A percentile compares a stretch with the other conserved stretches of the same genome.
Evolutionary conservation across 1,140 invertebrate species (phyloP).

Genomic region (Holcopasites calliopsidis): DNA sequence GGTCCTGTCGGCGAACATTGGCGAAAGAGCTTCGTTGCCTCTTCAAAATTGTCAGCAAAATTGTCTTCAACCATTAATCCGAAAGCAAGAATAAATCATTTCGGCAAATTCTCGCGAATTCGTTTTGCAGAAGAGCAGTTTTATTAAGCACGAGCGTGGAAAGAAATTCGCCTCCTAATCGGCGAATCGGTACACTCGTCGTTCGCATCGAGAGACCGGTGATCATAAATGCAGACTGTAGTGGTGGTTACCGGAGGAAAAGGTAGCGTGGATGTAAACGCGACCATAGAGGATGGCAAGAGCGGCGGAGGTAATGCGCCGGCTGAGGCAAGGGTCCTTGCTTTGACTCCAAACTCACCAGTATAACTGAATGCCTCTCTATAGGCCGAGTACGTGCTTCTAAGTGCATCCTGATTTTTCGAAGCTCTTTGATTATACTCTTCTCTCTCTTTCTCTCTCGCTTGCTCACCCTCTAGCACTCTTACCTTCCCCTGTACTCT

Average conservation of each 20-base stretch:
- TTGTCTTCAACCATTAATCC: not conserved
- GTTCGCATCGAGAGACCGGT: too few species aligned
- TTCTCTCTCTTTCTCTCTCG: constrained; percentile 45
- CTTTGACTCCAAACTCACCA: constrained; percentile 71
- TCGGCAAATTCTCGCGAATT: too few species aligned
- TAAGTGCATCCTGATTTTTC: constrained; percentile 74
- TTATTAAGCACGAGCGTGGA: too few species aligned
- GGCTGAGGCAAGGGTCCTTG: constrained; percentile 69
- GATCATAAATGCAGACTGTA: constrained; percentile 7
- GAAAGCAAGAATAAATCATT: not conserved
- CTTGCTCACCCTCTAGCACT: not conserved
- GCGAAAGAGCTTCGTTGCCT: not conserved
- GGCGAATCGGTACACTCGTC: not conserved
- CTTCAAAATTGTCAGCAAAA: not conserved
- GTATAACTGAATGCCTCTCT: constrained; percentile 73
- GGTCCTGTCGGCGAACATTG: not conserved
- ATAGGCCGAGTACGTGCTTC: constrained; percentile 68
- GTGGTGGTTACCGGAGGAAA: constrained; percentile 19
- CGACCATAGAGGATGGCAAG: constrained; percentile 33
- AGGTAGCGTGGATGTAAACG: constrained; percentile 31
- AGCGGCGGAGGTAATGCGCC: constrained; percentile 48
- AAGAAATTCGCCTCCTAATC: not conserved
- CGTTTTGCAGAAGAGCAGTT: too few species aligned
- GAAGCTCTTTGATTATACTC: constrained; percentile 70
- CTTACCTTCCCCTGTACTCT: not conserved